Evolutionary conservation across 2,888 invertebrate genomes (phyloP), one percentile per base, ranked within the genome.

Genomic region (Synergus umbraculus): DNA sequence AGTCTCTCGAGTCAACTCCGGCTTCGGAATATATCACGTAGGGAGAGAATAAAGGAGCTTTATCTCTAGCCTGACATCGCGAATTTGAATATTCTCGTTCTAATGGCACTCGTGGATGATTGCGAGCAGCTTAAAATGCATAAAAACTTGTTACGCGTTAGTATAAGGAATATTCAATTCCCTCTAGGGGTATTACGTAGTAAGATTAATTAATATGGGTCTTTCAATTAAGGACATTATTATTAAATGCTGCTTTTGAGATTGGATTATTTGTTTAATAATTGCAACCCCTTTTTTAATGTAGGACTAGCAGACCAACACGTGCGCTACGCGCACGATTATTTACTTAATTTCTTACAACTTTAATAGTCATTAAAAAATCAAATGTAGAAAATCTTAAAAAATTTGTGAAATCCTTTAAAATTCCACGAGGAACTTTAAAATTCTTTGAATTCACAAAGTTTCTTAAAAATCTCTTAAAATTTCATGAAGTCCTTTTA

Each of bases 101-200:
- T 22, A 58, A 22, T 58, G 9, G 58, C 18, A 58, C 58, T 58
- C 10, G 18, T 10, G 58, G 58, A 58, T 58, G 10, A 58, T 58
- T 18, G 22, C 22, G 22, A 60, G 22, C 60, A 60, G 22, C 60
- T 12, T 22, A 22, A 22, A 60, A 60, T 60, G 18, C 60, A 60
- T 60, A 60, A 60, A 22, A 60, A 60, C 22, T 60, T 60, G 22
- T 60, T 22, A 60, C 60, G 60, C 22, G 60, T 60, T 12, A 60
- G 18, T 60, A 37, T 37, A 22, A 22, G 60, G 60, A 22, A 60
- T 60, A 60, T 22, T 60, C 22, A 60, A 22, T 60, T 22, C 7
- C 9, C 18, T 60, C 10, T 0, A 60, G 3, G 12, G 22, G 22
- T 60, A 12, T 10, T 60, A 18, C 22, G 22, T 60, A 22, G 18